Base-by-base conservation (phyloP, 1,140 invertebrate genomes). In the Palaemon carinicauda region DNA sequence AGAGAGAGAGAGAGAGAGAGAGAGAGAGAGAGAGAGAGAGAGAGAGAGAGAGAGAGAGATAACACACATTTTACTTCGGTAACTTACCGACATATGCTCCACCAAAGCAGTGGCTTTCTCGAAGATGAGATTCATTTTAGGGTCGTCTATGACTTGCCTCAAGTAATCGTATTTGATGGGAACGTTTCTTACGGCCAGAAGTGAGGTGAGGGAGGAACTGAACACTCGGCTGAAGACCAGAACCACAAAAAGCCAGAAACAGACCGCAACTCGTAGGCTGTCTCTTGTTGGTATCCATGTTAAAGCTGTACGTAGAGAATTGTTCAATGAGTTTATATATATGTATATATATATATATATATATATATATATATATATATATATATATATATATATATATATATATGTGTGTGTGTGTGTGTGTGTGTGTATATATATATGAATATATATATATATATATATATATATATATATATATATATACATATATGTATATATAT, bases 71-170 rank as follows among this genome's bases (percentile, higher is more conserved):
- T n/a, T n/a, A n/a, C 33, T 41, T 41, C 41, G 4, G 14, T 19
- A 21, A 50, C 84, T 60, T 75, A 87, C 88, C 74, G 86, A 89
- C 73, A 89, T 71, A 65, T 89, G 85, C 50, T 89, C 88, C 15
- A 89, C 88, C n/a, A 89, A 74, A 7, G 88, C 88, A 0, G 88
- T 89, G 1, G 86, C 86, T 27, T 87, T 87, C 75, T 89, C 88
- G 78, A 89, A 89, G 21, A 89, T 75, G 33, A 89, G 82, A 29
- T 85, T 27, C 14, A 89, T 33, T 14, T 89, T 56, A 5, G 31
- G n/a, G 79, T 89, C 88, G 17, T 65, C 80, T 9, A 89, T 75
- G n/a, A 89, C 75, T 33, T 89, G 81, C 14, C 15, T 81, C 4
- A 89, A 65, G 80, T 29, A 87, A 71, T 89, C 69, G 71, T 82